Percentiles rank a stretch among this genome's conserved stretches.
phyloP scores from a whole-genome alignment of 2,113 vertebrate genomes.

The Fregata magnificens region DNA sequence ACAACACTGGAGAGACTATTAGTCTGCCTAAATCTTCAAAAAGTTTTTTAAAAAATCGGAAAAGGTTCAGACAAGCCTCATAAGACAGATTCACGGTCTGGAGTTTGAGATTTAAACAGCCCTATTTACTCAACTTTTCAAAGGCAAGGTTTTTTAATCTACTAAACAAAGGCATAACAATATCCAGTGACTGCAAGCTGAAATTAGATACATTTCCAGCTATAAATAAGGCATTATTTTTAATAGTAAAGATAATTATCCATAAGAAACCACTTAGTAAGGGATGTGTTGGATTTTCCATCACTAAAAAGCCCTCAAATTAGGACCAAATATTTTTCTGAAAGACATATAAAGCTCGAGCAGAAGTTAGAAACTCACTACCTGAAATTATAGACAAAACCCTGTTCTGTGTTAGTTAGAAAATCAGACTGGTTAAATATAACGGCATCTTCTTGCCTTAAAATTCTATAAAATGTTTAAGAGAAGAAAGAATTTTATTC shows the following conservation, averaged over 20 bases:
- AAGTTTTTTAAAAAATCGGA: neutral
- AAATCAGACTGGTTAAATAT: neutral
- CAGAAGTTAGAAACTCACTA: neutral
- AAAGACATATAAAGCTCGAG: neutral
- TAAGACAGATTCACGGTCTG: neutral
- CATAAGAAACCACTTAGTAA: neutral
- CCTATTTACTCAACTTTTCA: neutral
- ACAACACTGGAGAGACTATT: neutral
- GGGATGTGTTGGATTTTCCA: neutral
- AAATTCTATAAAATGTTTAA: neutral
- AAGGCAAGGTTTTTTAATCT: constrained; percentile 24
- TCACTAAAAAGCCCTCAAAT: neutral
- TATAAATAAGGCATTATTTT: neutral
- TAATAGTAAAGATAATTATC: neutral
- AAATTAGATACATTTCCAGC: neutral
- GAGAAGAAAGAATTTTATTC: neutral
- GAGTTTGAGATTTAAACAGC: neutral
- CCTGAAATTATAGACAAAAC: neutral
- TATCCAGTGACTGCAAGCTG: neutral
- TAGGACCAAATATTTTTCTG: neutral
- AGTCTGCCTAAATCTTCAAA: neutral
- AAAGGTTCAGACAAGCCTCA: neutral
- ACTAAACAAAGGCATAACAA: neutral
- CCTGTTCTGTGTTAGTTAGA: neutral
- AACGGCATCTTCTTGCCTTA: neutral